Percentiles rank a stretch among this genome's conserved stretches.
Conservation (phyloP, 2,113 vertebrate genomes). For the Miniopterus natalensis region DNA sequence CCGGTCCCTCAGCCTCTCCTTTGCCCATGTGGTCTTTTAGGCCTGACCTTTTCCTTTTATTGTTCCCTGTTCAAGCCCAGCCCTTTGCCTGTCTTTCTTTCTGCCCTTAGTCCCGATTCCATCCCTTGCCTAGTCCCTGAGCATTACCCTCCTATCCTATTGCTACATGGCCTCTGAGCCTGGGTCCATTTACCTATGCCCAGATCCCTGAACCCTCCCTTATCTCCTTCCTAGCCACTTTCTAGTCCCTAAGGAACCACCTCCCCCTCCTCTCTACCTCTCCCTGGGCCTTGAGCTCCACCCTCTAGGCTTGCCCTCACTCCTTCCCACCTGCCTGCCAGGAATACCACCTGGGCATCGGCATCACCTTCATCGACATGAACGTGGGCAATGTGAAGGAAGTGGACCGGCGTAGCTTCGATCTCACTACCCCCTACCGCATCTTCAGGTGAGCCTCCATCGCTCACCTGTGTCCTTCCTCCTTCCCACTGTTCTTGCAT, state of each 20-base stretch:
- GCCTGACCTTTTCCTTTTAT: neutral
- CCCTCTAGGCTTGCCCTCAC: neutral
- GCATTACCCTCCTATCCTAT: neutral
- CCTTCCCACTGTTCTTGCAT: neutral
- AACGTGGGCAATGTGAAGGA: slow-evolving; percentile 96
- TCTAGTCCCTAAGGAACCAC: neutral
- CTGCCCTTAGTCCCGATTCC: neutral
- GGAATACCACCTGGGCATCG: slow-evolving; percentile 94
- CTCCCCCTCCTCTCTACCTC: neutral
- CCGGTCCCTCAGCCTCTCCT: neutral
- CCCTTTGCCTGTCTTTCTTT: neutral
- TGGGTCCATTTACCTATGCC: neutral
- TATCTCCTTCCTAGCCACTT: neutral
- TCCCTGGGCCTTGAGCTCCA: neutral
- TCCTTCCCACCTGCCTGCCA: slow-evolving; percentile 68
- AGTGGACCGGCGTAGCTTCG: slow-evolving; percentile 92
- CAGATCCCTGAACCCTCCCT: neutral
- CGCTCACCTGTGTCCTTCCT: fast-evolving
- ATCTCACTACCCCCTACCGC: slow-evolving; percentile 96
- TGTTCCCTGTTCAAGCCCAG: neutral
- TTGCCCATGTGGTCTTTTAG: neutral
- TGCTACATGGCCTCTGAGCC: neutral
- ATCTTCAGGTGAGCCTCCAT: slow-evolving; percentile 91
- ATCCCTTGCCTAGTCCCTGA: neutral
- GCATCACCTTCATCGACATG: slow-evolving; percentile 97